Conservation (phyloP, 2,888 invertebrate genomes). For the Geotrupes spiniger region DNA sequence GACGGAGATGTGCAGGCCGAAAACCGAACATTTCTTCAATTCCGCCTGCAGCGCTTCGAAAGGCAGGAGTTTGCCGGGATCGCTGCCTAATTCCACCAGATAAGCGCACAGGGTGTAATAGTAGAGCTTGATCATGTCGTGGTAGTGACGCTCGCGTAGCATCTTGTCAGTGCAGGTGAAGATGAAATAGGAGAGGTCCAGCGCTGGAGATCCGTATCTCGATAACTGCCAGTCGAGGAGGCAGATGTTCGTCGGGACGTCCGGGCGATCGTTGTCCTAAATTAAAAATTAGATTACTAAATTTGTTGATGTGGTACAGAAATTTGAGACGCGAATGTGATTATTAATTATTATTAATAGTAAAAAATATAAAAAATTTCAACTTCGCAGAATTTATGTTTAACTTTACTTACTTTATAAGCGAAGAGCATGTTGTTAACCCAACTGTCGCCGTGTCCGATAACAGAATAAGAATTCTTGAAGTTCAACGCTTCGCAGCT, state of each 20-base stretch:
- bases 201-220: slow-evolving; percentile 9
- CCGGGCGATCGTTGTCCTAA: slow-evolving; percentile 9
- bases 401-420: slow-evolving; percentile 29
- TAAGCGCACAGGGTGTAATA: slow-evolving; percentile 32
- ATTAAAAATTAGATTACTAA: no score
- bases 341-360: no score
- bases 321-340: no score
- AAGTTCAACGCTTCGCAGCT: slow-evolving; percentile 9
- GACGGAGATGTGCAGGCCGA: slow-evolving; percentile 28
- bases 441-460: slow-evolving; percentile 37
- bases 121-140: slow-evolving; percentile 28
- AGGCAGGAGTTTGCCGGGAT: slow-evolving; percentile 34
- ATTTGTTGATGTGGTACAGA: no score
- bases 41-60: slow-evolving; percentile 33
- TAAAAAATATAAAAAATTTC: no score
- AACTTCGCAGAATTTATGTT: no score
- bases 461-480: slow-evolving; percentile 27
- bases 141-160: slow-evolving; percentile 7
- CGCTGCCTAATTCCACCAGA: slow-evolving; percentile 31
- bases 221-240: slow-evolving; percentile 14
- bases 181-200: slow-evolving; percentile 15
- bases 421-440: slow-evolving; percentile 36
- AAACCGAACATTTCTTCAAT: slow-evolving; percentile 32
- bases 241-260: slow-evolving; percentile 9
- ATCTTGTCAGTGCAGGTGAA: slow-evolving; percentile 11